Evolutionary conservation across 2,888 invertebrate genomes (phyloP).

Genomic region (Rhamnusium bicolor): DNA sequence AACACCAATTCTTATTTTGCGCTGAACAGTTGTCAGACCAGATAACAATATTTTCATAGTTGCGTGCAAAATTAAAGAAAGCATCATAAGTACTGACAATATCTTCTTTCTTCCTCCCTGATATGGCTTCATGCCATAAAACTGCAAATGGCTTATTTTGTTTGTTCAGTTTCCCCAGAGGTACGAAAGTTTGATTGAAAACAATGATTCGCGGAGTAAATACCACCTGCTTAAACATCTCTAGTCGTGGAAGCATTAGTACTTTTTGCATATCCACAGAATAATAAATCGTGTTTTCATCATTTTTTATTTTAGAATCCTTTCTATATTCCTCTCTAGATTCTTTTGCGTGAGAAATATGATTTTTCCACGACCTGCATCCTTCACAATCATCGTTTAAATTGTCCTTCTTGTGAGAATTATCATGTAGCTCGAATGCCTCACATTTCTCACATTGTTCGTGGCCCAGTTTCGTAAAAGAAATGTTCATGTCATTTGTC

Average conservation of each 20-base stretch:
- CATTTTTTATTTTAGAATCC: background rate
- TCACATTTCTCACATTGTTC: background rate
- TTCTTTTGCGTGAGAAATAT: background rate
- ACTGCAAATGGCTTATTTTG: slow-evolving; percentile 38
- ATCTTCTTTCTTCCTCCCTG: slow-evolving; percentile 46
- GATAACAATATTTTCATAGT: slow-evolving; percentile 30
- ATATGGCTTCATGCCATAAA: slow-evolving; percentile 56
- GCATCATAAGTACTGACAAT: slow-evolving; percentile 34
- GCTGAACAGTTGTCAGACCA: slow-evolving; percentile 47
- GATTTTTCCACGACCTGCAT: background rate
- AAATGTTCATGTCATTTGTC: too few relatives aligned
- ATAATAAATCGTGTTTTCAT: background rate
- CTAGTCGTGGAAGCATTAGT: slow-evolving; percentile 13
- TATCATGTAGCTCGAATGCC: background rate
- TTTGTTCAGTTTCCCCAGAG: slow-evolving; percentile 10
- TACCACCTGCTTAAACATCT: slow-evolving; percentile 21
- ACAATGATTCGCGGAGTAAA: slow-evolving; percentile 27
- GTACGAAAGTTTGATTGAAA: slow-evolving; percentile 37
- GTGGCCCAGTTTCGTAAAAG: too few relatives aligned
- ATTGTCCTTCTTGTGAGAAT: background rate
- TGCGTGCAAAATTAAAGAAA: slow-evolving; percentile 28
- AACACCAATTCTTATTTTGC: slow-evolving; percentile 47
- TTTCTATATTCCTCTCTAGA: background rate
- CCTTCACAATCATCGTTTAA: background rate
- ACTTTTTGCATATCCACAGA: slow-evolving; percentile 27